Conservation (phyloP, 2,888 invertebrate genomes). For the Leucophora obtusa region DNA sequence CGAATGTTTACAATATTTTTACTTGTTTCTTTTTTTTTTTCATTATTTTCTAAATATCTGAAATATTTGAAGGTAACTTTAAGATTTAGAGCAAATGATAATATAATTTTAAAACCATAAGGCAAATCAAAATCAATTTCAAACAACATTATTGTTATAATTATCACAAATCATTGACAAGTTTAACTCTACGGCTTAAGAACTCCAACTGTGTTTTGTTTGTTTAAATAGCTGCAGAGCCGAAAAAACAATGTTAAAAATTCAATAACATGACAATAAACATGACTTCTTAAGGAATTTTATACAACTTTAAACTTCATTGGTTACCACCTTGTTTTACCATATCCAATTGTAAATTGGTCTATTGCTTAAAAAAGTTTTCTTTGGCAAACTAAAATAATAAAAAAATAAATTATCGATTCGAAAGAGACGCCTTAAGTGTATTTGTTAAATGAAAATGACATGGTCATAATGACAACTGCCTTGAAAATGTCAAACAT, state of each 20-base stretch:
- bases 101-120: background rate
- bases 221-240: background rate
- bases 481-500: conserved; percentile 57
- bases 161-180: conserved; percentile 26
- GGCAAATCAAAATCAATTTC: background rate
- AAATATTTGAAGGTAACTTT: background rate
- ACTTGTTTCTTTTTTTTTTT: too few relatives aligned
- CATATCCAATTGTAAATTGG: background rate
- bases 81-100: conserved; percentile 44
- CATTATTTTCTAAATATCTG: too few relatives aligned
- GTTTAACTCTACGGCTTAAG: background rate
- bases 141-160: background rate
- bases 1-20: too few relatives aligned
- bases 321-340: conserved; percentile 4
- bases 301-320: background rate
- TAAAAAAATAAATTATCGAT: conserved; percentile 38
- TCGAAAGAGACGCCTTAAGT: conserved; percentile 31
- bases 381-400: background rate
- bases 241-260: conserved; percentile 28
- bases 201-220: conserved; percentile 25
- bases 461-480: conserved; percentile 48
- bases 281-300: conserved; percentile 48
- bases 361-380: background rate
- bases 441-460: background rate
- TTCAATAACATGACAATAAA: conserved; percentile 43